These are phyloP conservation scores for Hystrix brachyura DNA, from an alignment of 2,113 vertebrate species.

Conservation along the genomic window DNA sequence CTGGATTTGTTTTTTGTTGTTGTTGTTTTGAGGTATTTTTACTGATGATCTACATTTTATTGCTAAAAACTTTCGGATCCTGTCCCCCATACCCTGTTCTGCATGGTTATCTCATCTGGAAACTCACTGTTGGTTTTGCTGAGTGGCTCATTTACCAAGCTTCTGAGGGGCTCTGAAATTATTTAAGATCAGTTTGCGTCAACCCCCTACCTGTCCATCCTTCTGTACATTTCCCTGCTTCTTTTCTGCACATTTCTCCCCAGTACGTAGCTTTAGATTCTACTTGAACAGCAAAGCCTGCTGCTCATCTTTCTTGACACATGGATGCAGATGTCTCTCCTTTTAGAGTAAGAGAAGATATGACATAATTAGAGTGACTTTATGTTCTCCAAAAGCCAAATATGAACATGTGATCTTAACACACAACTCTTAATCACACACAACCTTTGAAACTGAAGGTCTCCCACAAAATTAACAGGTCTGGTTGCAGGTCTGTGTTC, in stretches of 20 bases:
- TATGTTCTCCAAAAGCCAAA: constrained; percentile 45
- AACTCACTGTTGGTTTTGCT: background rate
- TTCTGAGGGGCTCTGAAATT: background rate
- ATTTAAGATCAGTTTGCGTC: background rate
- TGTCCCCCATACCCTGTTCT: background rate
- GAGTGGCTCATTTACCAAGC: background rate
- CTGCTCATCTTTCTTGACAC: constrained; percentile 3
- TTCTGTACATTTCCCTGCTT: constrained; percentile 8
- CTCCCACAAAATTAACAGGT: background rate
- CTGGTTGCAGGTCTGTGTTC: background rate
- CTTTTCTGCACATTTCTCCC: background rate
- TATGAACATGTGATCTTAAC: background rate
- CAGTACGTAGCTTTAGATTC: background rate
- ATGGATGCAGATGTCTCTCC: background rate
- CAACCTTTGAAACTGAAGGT: background rate
- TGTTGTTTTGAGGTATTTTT: background rate
- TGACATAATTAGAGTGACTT: constrained; percentile 15
- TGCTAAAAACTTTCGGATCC: background rate
- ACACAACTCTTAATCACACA: background rate
- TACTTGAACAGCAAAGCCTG: constrained; percentile 8
- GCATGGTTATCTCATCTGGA: background rate
- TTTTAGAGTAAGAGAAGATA: constrained; percentile 18
- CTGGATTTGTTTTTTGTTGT: background rate
- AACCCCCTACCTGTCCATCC: background rate
- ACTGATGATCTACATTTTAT: background rate